phyloP scores from a whole-genome alignment of 2,797 vertebrate species.

The Onychomys leucogaster region DNA sequence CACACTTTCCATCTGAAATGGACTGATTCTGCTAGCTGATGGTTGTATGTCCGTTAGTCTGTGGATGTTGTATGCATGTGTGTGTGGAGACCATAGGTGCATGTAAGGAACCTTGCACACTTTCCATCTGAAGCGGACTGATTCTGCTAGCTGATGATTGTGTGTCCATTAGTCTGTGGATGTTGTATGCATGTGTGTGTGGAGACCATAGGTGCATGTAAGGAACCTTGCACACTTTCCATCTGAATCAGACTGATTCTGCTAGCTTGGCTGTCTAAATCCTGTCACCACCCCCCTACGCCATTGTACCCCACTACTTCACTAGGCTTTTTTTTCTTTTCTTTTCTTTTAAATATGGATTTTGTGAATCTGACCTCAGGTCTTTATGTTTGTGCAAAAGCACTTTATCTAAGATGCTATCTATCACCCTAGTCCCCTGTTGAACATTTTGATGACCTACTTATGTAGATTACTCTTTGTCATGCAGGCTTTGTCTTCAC shows the following conservation, averaged over 20 bases:
- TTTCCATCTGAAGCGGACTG: too few relatives aligned
- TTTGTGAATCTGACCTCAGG: background rate
- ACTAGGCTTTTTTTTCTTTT: background rate
- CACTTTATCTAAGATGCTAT: background rate
- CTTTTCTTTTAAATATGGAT: background rate
- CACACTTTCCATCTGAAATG: background rate
- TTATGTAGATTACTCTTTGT: background rate
- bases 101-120: background rate
- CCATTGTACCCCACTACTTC: background rate
- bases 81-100: background rate
- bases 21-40: background rate
- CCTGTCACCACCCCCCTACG: accelerated
- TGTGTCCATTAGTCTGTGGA: background rate
- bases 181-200: background rate
- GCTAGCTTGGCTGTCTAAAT: background rate
- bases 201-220: background rate
- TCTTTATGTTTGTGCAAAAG: background rate
- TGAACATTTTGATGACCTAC: background rate
- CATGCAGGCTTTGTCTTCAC: background rate
- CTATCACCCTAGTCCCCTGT: background rate
- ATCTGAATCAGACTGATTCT: background rate
- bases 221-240: background rate
- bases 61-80: background rate
- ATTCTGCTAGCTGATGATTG: background rate
- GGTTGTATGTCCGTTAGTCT: background rate